Conservation (phyloP, 1,140 invertebrate genomes). For the Danaus melanippus region DNA sequence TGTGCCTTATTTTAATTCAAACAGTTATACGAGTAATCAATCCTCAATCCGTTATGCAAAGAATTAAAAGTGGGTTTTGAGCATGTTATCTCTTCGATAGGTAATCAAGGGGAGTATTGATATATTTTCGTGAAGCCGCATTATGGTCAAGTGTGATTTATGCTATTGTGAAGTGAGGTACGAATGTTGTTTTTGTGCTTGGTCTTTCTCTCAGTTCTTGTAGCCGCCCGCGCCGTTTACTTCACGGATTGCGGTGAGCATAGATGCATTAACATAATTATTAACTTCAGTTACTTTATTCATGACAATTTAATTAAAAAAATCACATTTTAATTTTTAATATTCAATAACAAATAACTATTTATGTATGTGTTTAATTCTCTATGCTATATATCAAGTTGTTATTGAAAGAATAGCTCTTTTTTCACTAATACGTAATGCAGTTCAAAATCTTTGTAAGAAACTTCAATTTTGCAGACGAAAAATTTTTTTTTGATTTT, state of each 20-base stretch:
- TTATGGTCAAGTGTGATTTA: conserved; percentile 13
- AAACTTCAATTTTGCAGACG: no score
- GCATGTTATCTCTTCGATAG: conserved; percentile 25
- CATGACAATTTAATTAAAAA: neutral
- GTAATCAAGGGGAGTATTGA: conserved; percentile 19
- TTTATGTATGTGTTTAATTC: neutral
- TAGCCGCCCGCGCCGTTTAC: conserved; percentile 27
- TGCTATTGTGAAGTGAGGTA: conserved; percentile 14
- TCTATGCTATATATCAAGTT: no score
- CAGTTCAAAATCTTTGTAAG: no score
- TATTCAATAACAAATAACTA: neutral
- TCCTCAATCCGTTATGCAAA: no score
- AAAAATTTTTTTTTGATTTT: no score
- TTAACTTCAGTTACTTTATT: neutral
- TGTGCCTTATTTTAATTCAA: no score
- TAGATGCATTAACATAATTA: conserved; percentile 1
- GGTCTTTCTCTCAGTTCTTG: conserved; percentile 19
- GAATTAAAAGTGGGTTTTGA: conserved; percentile 1
- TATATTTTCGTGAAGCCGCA: conserved; percentile 14
- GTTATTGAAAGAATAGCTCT: no score
- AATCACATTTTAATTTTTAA: conserved; percentile 1
- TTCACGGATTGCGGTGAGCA: conserved; percentile 51
- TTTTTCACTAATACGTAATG: no score
- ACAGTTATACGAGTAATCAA: no score
- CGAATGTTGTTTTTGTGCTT: conserved; percentile 26